Evolutionary conservation across 2,113 vertebrate genomes (phyloP).

Genomic region (Sigmodon hispidus): DNA sequence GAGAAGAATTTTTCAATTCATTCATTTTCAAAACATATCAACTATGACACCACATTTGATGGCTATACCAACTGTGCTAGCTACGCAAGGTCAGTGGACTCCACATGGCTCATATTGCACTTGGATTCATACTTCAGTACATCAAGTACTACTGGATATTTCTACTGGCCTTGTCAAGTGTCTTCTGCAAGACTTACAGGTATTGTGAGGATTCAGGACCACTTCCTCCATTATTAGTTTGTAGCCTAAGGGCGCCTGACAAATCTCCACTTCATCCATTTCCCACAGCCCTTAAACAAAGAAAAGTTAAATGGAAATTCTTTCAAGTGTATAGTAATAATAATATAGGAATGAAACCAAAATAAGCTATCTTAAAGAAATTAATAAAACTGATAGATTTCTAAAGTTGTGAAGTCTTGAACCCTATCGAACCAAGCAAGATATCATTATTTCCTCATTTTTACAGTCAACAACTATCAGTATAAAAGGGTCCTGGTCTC

Average conservation of each 20-base stretch:
- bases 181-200: constrained; percentile 65
- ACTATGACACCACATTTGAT: constrained; percentile 63
- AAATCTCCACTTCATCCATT: constrained; percentile 64
- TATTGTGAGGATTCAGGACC: constrained; percentile 76
- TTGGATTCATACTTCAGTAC: constrained; percentile 59
- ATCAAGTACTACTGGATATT: constrained; percentile 58
- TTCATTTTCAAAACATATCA: constrained; percentile 52
- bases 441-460: background rate
- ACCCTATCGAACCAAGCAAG: background rate
- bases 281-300: constrained; percentile 55
- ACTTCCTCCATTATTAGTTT: constrained; percentile 80
- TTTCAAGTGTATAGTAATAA: constrained; percentile 53
- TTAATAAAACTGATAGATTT: constrained; percentile 68
- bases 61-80: constrained; percentile 39
- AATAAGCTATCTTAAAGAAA: constrained; percentile 56
- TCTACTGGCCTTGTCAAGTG: constrained; percentile 66
- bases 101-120: constrained; percentile 66
- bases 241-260: constrained; percentile 79
- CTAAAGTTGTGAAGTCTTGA: constrained; percentile 58
- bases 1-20: constrained; percentile 18
- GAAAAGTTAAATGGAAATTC: constrained; percentile 22
- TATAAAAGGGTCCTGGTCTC: background rate
- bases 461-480: background rate
- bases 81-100: constrained; percentile 61
- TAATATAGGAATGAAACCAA: constrained; percentile 32